Evolutionary conservation across 2,797 vertebrate genomes (phyloP).

Genomic region (Callimico goeldii): DNA sequence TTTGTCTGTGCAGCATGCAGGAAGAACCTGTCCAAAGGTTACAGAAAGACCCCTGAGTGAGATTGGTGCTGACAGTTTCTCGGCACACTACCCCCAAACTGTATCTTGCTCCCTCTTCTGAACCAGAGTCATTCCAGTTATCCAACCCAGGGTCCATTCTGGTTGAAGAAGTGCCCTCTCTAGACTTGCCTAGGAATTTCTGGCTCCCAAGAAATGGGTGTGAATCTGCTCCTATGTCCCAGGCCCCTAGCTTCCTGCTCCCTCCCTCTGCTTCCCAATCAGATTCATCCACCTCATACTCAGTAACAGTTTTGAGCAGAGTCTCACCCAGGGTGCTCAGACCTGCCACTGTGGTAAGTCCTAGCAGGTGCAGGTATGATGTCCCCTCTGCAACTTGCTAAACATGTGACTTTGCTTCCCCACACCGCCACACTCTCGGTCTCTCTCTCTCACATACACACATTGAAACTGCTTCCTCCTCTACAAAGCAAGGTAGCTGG

Average conservation of each 20-base stretch:
- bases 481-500: neutral
- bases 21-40: neutral
- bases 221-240: neutral
- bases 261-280: neutral
- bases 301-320: too few species aligned
- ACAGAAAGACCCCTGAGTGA: neutral
- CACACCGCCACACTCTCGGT: neutral
- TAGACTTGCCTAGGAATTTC: neutral
- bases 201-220: neutral
- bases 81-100: neutral
- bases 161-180: too few species aligned
- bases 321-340: neutral
- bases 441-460: too few species aligned
- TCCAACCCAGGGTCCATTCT: neutral
- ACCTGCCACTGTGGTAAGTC: neutral
- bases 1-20: neutral
- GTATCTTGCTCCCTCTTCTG: neutral
- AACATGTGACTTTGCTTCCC: neutral
- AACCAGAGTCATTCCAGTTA: neutral
- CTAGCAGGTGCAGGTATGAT: neutral
- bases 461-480: too few species aligned
- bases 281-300: neutral
- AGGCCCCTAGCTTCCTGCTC: neutral
- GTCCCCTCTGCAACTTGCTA: neutral
- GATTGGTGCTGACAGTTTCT: neutral